These are phyloP conservation scores for Peromyscus maniculatus DNA, from an alignment of 2,113 vertebrate genomes.

Conservation along the genomic window DNA sequence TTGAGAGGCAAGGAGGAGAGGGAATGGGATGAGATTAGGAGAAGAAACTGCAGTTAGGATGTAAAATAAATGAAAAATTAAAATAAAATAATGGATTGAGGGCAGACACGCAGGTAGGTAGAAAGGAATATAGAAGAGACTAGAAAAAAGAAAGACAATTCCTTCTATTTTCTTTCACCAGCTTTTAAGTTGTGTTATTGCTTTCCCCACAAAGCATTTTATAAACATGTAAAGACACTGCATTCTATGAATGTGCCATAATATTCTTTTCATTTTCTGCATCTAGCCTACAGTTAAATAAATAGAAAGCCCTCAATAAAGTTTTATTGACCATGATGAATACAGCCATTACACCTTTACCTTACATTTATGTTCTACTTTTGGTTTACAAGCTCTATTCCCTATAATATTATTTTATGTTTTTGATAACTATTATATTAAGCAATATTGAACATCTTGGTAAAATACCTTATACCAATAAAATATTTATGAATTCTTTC, in stretches of 20 bases:
- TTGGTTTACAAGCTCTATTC: not conserved
- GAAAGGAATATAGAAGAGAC: not conserved
- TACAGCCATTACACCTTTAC: not conserved
- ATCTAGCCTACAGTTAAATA: not conserved
- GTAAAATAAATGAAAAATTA: not conserved
- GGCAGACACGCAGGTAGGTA: not conserved
- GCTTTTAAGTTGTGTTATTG: not conserved
- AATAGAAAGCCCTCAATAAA: not conserved
- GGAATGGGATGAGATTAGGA: not conserved
- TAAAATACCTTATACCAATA: not conserved
- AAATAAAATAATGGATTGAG: not conserved
- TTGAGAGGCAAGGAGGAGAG: not conserved
- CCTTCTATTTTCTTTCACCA: not conserved
- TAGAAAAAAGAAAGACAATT: not conserved
- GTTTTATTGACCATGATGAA: not conserved
- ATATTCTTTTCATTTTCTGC: not conserved
- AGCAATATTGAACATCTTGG: not conserved
- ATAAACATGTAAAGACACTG: not conserved
- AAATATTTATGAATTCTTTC: not conserved
- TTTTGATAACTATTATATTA: not conserved
- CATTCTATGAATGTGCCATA: not conserved
- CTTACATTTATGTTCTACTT: not conserved
- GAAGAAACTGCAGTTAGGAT: not conserved
- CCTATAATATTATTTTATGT: not conserved
- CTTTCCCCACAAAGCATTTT: not conserved